Conservation (phyloP, 2,113 vertebrate genomes). For the Indicator maculatus region DNA sequence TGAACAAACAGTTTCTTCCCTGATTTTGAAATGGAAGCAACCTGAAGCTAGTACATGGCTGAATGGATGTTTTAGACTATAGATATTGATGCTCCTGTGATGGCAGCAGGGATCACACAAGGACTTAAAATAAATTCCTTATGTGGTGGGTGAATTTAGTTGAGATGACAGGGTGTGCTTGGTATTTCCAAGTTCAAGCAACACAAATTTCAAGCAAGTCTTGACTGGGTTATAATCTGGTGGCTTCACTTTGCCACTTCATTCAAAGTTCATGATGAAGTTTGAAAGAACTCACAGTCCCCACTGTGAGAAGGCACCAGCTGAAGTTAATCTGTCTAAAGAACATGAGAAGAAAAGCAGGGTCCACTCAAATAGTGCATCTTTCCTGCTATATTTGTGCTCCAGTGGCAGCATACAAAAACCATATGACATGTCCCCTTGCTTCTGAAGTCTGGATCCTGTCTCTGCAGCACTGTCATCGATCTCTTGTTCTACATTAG, state of each 20-base stretch:
- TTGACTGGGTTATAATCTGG: neutral
- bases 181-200: neutral
- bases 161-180: neutral
- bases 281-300: neutral
- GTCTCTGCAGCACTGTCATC: slow-evolving; percentile 39
- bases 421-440: neutral
- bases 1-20: neutral
- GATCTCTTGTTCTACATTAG: slow-evolving; percentile 40
- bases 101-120: neutral
- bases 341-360: neutral
- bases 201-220: neutral
- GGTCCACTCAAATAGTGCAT: neutral
- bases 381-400: neutral
- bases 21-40: neutral
- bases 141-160: accelerated
- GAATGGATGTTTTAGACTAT: neutral
- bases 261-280: neutral
- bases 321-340: neutral
- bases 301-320: neutral
- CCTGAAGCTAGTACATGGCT: neutral
- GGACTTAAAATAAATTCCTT: neutral
- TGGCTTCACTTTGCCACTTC: neutral
- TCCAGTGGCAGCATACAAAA: slow-evolving; percentile 7
- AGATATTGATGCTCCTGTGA: neutral
- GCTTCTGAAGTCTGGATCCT: slow-evolving; percentile 34